Base-by-base conservation (phyloP, 2,113 vertebrate genomes). In the Petromus typicus region DNA sequence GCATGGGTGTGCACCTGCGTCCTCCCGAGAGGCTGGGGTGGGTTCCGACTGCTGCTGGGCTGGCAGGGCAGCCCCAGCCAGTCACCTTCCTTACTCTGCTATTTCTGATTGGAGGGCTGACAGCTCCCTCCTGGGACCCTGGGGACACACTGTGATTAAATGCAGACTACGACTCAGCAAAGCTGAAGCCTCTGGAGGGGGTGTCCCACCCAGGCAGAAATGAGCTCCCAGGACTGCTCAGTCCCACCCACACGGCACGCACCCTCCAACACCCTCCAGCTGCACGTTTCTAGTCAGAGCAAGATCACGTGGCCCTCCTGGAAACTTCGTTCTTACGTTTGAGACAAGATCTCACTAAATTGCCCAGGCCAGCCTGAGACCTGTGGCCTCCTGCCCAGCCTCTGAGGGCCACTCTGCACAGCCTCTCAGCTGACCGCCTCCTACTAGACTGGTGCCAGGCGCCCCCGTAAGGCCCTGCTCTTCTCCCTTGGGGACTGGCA, bases 161-260 rank as follows among this genome's bases (percentile, higher is more conserved):
- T 2, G 2, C 0, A 4, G 56, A 40, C 45, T 51, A 14, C 1
- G 18, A 17, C 45, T 18, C 18, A 59, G 61, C 34, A 61, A 48
- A 57, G 61, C 40, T 30, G 22, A 51, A 75, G 43, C 25, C 12
- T 75, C 23, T 37, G 56, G 8, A 14, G 3, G 80, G 66, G 10
- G 0, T 1, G 2, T 8, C 56, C 27, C 37, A 0, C 0, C 32
- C 64, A 7, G 27, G 17, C 18, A 1, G 16, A 20, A 8, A 9
- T 9, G n/a, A 8, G 22, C 12, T 11, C 40, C 2, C 71, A 17
- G 40, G 43, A 27, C 25, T 0, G 25, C 18, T 25, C 10, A 1
- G 3, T 25, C 48, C 59, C 32, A 0, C 1, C 7, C 6, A 17
- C 34, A 18, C 69, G 4, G 37, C 4, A 0, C 4, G 1, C 32